A percentile compares a stretch with the other conserved stretches of the same genome.
These are phyloP conservation scores for Anhinga anhinga DNA, from an alignment of 2,113 vertebrate genomes.

Conservation along the genomic window DNA sequence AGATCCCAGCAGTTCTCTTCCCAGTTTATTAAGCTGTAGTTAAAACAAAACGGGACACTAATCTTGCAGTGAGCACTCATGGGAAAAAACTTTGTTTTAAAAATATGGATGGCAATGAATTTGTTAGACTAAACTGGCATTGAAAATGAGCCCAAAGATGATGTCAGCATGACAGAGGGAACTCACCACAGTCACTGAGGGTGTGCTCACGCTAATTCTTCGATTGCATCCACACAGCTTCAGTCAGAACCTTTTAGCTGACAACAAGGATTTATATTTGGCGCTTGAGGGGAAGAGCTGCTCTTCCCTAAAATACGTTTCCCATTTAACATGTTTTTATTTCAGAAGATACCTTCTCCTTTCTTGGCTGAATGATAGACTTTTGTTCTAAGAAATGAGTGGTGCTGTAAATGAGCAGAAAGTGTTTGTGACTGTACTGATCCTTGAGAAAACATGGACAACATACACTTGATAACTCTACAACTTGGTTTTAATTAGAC, in stretches of 20 bases:
- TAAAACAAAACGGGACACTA: not conserved
- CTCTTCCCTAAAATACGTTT: not conserved
- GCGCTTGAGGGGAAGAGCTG: not conserved
- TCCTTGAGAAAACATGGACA: constrained; percentile 12
- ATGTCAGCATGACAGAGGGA: not conserved
- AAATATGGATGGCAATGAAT: not conserved
- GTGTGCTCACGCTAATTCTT: not conserved
- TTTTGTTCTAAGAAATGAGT: not conserved
- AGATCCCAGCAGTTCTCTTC: not conserved
- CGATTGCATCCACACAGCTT: not conserved
- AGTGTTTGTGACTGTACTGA: not conserved
- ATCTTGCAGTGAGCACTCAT: not conserved
- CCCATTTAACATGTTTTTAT: not conserved
- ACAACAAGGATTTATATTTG: not conserved
- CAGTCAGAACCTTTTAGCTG: not conserved
- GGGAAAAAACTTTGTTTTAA: not conserved
- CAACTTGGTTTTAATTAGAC: not conserved
- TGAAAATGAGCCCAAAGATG: not conserved
- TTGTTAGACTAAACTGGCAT: not conserved
- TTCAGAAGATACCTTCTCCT: constrained; percentile 4
- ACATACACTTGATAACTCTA: not conserved
- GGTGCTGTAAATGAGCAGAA: not conserved
- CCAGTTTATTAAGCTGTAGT: not conserved
- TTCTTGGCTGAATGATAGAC: not conserved
- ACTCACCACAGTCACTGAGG: not conserved